Conservation (phyloP, 2,113 vertebrate species). For the Osmerus eperlanus region DNA sequence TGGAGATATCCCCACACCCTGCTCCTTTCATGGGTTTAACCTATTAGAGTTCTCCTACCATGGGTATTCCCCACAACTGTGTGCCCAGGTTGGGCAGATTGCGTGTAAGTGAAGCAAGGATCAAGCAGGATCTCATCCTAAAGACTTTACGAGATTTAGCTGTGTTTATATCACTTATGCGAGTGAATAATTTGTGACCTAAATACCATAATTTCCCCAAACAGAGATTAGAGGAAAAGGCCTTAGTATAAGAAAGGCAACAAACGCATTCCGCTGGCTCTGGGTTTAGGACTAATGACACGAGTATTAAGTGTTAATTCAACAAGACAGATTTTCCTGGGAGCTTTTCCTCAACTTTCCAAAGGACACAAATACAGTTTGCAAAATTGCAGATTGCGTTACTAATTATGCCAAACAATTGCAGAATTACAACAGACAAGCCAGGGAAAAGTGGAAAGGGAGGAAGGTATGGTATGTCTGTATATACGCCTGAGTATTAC, state of each 20-base stretch:
- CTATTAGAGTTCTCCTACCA: too few species aligned
- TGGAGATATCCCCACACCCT: too few species aligned
- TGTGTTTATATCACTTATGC: conserved; percentile 30
- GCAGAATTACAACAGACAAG: too few species aligned
- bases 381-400: too few species aligned
- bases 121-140: conserved; percentile 5
- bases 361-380: conserved; percentile 4
- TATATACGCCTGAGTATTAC: too few species aligned
- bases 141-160: conserved; percentile 16
- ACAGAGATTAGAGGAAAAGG: conserved; percentile 40
- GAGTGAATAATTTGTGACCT: conserved; percentile 33
- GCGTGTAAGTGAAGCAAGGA: conserved; percentile 12
- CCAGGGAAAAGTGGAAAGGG: too few species aligned
- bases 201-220: conserved; percentile 41
- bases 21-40: too few species aligned
- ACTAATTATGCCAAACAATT: neutral
- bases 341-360: conserved; percentile 33
- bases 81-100: neutral
- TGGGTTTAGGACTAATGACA: conserved; percentile 28
- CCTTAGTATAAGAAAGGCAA: conserved; percentile 31
- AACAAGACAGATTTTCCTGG: conserved; percentile 34
- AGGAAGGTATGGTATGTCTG: too few species aligned
- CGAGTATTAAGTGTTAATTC: conserved; percentile 47
- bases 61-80: too few species aligned
- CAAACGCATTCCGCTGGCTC: conserved; percentile 42